Percentiles rank a stretch among this genome's conserved stretches.
Conservation (phyloP, 2,888 invertebrate genomes). For the Corythucha ciliata region DNA sequence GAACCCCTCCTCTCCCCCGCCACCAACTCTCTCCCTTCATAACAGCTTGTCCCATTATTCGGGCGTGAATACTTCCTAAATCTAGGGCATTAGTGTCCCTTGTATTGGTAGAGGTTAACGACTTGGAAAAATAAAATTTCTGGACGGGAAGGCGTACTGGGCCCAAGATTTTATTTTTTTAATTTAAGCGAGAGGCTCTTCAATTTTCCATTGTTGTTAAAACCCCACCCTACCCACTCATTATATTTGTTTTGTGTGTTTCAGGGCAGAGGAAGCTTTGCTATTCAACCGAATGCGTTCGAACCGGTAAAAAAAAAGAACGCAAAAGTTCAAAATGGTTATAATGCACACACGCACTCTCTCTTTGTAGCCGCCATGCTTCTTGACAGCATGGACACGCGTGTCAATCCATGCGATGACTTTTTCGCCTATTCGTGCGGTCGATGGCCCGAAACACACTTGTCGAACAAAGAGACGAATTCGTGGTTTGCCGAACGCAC, state of each 20-base stretch:
- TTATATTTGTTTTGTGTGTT: constrained; percentile 1
- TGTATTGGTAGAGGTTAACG: too few species aligned
- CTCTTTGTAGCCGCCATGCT: constrained; percentile 45
- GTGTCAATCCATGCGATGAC: constrained; percentile 67
- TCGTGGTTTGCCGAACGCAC: constrained; percentile 36
- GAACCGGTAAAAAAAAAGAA: constrained; percentile 18
- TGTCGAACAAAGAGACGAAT: constrained; percentile 63
- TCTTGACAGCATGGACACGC: constrained; percentile 64
- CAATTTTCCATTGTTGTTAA: too few species aligned
- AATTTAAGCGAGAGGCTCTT: too few species aligned
- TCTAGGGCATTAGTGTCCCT: too few species aligned
- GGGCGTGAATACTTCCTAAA: too few species aligned
- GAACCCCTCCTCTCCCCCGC: too few species aligned
- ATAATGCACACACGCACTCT: not conserved
- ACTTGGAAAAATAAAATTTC: too few species aligned
- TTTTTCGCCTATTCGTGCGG: constrained; percentile 81
- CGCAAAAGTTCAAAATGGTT: not conserved
- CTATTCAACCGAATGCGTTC: constrained; percentile 23
- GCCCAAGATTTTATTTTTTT: too few species aligned
- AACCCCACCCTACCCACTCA: too few species aligned
- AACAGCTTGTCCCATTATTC: too few species aligned
- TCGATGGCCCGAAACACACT: constrained; percentile 72
- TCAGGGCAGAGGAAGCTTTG: constrained; percentile 24
- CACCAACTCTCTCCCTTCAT: too few species aligned
- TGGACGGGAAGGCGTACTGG: too few species aligned